Evolutionary conservation across 92 coral and sea anemone species (phyloP), one percentile per base, ranked within the genome.

Genomic region (Metridium senile): DNA sequence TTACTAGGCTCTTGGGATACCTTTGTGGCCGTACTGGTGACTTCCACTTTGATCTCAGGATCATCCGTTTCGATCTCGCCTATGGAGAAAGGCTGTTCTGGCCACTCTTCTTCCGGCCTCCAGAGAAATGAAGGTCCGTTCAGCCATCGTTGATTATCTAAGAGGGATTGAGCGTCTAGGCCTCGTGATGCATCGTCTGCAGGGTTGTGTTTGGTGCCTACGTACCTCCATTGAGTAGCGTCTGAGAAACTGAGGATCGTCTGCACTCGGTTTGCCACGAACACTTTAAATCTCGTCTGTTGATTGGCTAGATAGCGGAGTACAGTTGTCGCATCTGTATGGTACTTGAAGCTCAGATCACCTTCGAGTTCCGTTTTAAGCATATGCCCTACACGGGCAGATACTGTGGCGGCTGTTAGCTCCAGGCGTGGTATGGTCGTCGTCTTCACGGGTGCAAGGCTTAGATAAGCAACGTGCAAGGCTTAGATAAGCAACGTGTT

Each of bases 141-240:
- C 25, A 33, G 65, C 83, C 90, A 81, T 17, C 76, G 90, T 69
- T 66, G 77, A 45, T 81, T 86, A 34, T 71, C 49, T 2, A 83
- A 75, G 20, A 83, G 83, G 0, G 43, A 47, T 25, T 22, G 71
- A 19, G 70, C 86, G 27, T 51, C 32, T 33, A 81, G 53, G 17
- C 81, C 93, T 35, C 89, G 77, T 27, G 89, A 84, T 54, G 93
- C 83, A 33, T 84, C 84, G 31, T 88, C 92, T 26, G 89, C 88
- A 3, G 92, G 92, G 31, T 88, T 79, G 47, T 46, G 21, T 26
- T 57, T 65, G 45, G 88, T 83, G 66, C 69, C 74, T 19, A 85
- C 72, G 77, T 79, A 85, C 43, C 66, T 77, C 87, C 82, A 82
- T 31, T 82, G 82, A n/a, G 26, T 46, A 20, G 58, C 73, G 32